A percentile compares a stretch with the other conserved stretches of the same genome.
These are phyloP conservation scores for Rhynchonycteris naso DNA, from an alignment of 2,797 vertebrate species.

Conservation along the genomic window DNA sequence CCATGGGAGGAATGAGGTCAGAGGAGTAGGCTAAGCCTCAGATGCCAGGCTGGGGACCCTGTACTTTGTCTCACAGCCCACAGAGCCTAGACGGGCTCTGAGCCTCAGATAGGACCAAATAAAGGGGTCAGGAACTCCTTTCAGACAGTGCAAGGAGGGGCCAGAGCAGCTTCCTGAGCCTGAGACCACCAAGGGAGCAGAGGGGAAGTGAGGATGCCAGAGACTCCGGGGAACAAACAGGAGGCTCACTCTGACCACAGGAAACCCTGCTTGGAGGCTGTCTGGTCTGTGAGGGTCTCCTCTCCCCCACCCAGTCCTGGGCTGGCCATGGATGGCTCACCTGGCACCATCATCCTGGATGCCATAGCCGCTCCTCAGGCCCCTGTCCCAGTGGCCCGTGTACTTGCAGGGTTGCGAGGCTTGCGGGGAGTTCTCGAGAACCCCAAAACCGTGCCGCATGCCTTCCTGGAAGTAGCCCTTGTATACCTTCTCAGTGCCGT, in stretches of 20 bases:
- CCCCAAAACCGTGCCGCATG: slow-evolving; percentile 86
- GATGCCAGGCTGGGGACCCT: background rate
- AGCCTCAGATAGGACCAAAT: background rate
- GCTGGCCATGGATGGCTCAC: slow-evolving; percentile 48
- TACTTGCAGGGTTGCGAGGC: slow-evolving; percentile 81
- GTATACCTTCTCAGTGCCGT: slow-evolving; percentile 83
- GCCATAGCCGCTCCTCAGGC: slow-evolving; percentile 86
- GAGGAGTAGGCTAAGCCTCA: background rate
- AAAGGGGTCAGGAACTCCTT: background rate
- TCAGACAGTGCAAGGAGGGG: rapidly evolving
- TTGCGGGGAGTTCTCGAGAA: slow-evolving; percentile 78
- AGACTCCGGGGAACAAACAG: background rate
- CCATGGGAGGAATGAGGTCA: background rate
- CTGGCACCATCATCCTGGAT: slow-evolving; percentile 84
- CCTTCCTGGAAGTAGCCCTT: slow-evolving; percentile 86
- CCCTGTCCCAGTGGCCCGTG: slow-evolving; percentile 87
- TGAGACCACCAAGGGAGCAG: rapidly evolving
- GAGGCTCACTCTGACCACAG: background rate
- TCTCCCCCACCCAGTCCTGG: background rate
- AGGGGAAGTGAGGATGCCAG: background rate
- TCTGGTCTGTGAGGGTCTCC: background rate
- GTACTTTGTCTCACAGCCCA: background rate
- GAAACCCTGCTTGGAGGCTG: background rate
- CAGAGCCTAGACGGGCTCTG: background rate
- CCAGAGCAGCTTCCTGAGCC: background rate